Conservation (phyloP, 2,113 vertebrate species). For the Phalacrocorax carbo region DNA sequence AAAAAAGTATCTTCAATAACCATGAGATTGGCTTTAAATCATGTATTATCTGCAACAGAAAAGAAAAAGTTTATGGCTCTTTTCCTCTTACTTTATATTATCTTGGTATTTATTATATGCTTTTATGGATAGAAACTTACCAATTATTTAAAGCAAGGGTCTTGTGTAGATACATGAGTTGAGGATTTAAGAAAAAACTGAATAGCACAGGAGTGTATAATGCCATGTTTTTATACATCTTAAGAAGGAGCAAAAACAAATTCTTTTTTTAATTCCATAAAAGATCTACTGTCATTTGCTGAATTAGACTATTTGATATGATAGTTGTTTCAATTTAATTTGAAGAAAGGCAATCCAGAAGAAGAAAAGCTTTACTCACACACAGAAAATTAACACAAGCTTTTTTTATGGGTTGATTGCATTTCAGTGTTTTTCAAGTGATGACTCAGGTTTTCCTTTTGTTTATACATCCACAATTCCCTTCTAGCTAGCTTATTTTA, state of each 20-base stretch:
- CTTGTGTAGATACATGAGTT: not conserved
- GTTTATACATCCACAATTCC: not conserved
- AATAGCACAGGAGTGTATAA: not conserved
- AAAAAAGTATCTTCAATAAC: not conserved
- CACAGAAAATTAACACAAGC: not conserved
- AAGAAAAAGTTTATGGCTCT: not conserved
- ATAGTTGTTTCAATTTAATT: not conserved
- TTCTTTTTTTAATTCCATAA: not conserved
- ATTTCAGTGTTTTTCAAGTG: not conserved
- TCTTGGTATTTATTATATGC: not conserved
- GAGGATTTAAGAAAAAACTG: not conserved
- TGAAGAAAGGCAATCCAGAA: not conserved
- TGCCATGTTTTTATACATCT: not conserved
- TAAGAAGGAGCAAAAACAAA: not conserved
- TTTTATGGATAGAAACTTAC: not conserved
- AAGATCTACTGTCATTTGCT: not conserved
- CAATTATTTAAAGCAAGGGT: not conserved
- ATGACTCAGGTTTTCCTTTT: conserved; percentile 21
- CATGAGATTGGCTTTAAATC: not conserved
- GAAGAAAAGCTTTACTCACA: not conserved
- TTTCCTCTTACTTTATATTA: not conserved
- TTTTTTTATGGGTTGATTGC: not conserved
- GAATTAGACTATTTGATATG: not conserved
- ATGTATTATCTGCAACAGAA: not conserved
- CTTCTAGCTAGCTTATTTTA: not conserved